Evolutionary conservation across 2,888 invertebrate species (phyloP).

Genomic region (Macrosoma leucophasiata): DNA sequence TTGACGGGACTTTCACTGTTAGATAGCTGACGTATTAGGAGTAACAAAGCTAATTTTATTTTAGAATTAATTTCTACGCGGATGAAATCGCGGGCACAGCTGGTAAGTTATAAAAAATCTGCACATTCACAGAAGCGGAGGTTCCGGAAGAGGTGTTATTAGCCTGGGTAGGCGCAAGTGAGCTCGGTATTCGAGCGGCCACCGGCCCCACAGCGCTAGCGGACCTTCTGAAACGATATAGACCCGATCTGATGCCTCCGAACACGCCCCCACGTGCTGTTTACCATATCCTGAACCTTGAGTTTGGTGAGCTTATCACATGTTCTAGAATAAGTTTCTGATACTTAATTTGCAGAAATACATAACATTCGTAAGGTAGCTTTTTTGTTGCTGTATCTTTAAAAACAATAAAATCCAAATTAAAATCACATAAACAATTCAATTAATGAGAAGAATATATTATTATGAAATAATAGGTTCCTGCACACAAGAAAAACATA

Average conservation of each 20-base stretch:
- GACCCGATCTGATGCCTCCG: conserved; percentile 91
- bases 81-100: too few relatives aligned
- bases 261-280: conserved; percentile 85
- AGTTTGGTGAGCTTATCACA: conserved; percentile 80
- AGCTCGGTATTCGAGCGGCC: conserved; percentile 46
- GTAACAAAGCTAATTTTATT: too few relatives aligned
- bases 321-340: neutral
- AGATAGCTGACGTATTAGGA: too few relatives aligned
- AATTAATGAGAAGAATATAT: too few relatives aligned
- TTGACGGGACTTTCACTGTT: too few relatives aligned
- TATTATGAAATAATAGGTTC: too few relatives aligned
- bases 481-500: too few relatives aligned
- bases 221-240: conserved; percentile 87
- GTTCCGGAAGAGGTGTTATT: conserved; percentile 85
- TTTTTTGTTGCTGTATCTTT: too few relatives aligned
- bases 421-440: too few relatives aligned
- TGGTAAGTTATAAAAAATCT: too few relatives aligned
- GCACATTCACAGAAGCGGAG: conserved; percentile 77
- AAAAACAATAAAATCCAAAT: too few relatives aligned
- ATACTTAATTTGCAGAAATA: neutral
- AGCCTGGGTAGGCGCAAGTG: conserved; percentile 80
- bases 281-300: conserved; percentile 90
- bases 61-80: too few relatives aligned
- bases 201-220: conserved; percentile 77
- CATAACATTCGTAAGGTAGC: neutral